Conservation (phyloP, 2,797 vertebrate genomes). For the Caiman crocodilus region DNA sequence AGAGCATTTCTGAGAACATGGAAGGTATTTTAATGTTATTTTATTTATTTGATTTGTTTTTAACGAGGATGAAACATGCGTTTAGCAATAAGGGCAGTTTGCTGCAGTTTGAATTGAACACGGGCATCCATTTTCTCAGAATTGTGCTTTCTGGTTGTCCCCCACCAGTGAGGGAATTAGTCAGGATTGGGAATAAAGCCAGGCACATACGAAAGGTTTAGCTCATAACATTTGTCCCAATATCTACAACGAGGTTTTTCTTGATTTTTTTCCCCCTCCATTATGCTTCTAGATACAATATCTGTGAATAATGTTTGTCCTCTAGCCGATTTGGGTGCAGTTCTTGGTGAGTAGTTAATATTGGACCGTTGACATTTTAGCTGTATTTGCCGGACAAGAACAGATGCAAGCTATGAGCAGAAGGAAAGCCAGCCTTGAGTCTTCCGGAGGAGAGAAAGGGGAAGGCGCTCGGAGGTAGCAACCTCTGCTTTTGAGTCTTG, state of each 20-base stretch:
- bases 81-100: no score
- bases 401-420: conserved; percentile 1
- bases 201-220: neutral
- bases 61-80: neutral
- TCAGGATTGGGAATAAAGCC: neutral
- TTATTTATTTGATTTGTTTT: neutral
- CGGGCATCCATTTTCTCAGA: neutral
- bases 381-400: conserved; percentile 2
- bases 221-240: neutral
- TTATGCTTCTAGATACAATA: conserved; percentile 40
- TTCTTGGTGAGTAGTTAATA: conserved; percentile 6
- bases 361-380: conserved; percentile 46
- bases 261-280: conserved; percentile 33
- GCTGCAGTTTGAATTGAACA: neutral
- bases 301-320: neutral
- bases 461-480: neutral
- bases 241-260: neutral
- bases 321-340: neutral
- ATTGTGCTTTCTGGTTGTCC: accelerated
- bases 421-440: neutral
- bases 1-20: conserved; percentile 13
- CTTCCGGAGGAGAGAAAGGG: neutral
- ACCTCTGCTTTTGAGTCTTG: neutral
- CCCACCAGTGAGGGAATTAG: neutral
- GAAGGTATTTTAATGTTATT: conserved; percentile 12